Base-by-base conservation (phyloP, 2,888 invertebrate species). In the Apodemia duryi region DNA sequence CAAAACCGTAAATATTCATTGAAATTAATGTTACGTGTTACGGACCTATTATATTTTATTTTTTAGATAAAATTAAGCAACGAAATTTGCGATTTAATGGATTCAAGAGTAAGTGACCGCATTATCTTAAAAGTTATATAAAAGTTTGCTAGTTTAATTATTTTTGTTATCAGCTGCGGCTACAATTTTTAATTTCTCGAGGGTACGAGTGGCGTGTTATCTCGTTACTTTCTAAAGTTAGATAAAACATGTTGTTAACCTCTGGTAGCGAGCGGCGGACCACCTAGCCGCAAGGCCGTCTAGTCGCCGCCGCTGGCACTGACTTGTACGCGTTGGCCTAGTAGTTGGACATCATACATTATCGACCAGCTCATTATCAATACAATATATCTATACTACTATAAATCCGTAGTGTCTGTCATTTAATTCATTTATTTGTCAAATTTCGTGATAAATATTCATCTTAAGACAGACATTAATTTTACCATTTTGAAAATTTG, bases 221-320 rank as follows among this genome's bases (percentile, higher is more conserved):
- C 81, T 83, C 72, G 80, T 84, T 88, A 89, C 91, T 91, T 91
- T 91, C 91, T 91, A 91, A 90, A 90, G 84, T 85, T 86, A 85
- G 86, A 87, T 86, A 85, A 85, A 89, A 87, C 81, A 84, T 82
- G 88, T 86, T 83, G 86, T 88, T 89, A 86, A 90, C 90, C 89
- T 91, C 89, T 89, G 83, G 81, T 80, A 82, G 88, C 86, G 89
- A 90, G 85, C 82, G 83, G 81, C 83, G 78, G 82, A 81, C 75
- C 82, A 77, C 75, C 74, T 73, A 73, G 73, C 72, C 73, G 75
- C 79, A 80, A 80, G 80, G 83, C 81, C 82, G 86, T 86, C 91
- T 85, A 85, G 90, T 88, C 86, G 83, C 86, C 80, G 75, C 75
- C 73, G 74, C 77, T 65, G 67, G 66, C 69, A 66, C 71, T 69